Conservation (phyloP, 2,113 vertebrate genomes). For the Arothron firmamentum region DNA sequence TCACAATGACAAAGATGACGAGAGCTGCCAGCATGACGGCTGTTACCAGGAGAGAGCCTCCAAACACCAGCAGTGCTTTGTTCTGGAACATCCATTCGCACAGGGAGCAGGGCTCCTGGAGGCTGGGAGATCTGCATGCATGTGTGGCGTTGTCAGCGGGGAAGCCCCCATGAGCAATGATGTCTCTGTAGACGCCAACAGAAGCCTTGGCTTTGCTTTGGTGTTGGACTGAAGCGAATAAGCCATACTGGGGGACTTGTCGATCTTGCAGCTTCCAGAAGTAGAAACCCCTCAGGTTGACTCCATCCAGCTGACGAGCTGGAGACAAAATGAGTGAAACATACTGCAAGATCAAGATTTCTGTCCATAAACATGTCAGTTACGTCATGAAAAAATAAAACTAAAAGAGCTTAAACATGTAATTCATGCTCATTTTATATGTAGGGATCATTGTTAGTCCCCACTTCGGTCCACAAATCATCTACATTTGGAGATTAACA, state of each 20-base stretch:
- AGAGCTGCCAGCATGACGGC: slow-evolving; percentile 73
- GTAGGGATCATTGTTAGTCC: too few relatives aligned
- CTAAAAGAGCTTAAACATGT: too few relatives aligned
- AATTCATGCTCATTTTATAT: too few relatives aligned
- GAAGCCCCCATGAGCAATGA: slow-evolving; percentile 80
- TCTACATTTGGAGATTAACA: too few relatives aligned
- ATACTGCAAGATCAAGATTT: neutral
- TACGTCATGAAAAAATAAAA: too few relatives aligned
- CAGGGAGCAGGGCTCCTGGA: slow-evolving; percentile 58
- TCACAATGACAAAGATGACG: slow-evolving; percentile 67
- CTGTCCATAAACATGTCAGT: too few relatives aligned
- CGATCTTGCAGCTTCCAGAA: slow-evolving; percentile 86
- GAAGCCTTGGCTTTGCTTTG: slow-evolving; percentile 85
- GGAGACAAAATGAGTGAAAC: slow-evolving; percentile 26
- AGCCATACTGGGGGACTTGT: slow-evolving; percentile 80
- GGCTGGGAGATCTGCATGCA: slow-evolving; percentile 46
- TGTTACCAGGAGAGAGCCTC: slow-evolving; percentile 78
- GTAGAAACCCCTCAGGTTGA: slow-evolving; percentile 90
- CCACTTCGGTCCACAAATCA: too few relatives aligned
- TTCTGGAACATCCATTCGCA: slow-evolving; percentile 78
- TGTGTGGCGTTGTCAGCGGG: slow-evolving; percentile 42
- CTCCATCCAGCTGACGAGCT: slow-evolving; percentile 83
- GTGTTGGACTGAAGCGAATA: slow-evolving; percentile 79
- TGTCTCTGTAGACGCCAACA: slow-evolving; percentile 75
- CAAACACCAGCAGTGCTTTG: slow-evolving; percentile 84